Evolutionary conservation across 2,113 vertebrate species (phyloP).

Genomic region (Stercorarius parasiticus): DNA sequence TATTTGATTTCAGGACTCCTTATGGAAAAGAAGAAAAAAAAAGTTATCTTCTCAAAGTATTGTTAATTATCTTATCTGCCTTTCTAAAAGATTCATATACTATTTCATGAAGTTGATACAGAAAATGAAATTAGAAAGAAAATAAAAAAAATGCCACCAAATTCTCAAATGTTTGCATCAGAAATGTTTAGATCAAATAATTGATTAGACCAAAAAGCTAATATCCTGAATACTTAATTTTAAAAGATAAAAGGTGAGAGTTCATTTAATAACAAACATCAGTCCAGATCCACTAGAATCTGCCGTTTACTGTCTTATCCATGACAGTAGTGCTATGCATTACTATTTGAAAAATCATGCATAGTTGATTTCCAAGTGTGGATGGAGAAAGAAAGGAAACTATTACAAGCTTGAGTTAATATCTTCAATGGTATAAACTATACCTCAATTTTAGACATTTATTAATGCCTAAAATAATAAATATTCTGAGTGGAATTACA

Average conservation of each 20-base stretch:
- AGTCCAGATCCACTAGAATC: background rate
- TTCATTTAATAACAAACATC: background rate
- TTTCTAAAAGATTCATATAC: background rate
- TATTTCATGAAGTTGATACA: background rate
- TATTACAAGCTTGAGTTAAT: background rate
- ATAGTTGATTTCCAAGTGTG: background rate
- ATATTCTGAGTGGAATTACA: background rate
- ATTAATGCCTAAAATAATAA: background rate
- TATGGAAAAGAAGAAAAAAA: background rate
- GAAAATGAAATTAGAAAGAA: background rate
- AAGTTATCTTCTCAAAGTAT: background rate
- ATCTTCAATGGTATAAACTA: background rate
- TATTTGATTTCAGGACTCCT: background rate
- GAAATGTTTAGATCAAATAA: background rate
- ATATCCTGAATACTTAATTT: background rate
- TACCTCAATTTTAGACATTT: background rate
- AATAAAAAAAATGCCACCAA: fast-evolving
- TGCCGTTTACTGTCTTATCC: background rate
- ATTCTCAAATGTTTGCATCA: background rate
- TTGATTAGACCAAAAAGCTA: background rate
- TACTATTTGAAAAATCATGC: background rate
- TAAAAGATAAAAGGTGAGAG: background rate
- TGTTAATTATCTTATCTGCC: background rate
- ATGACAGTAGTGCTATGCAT: background rate
- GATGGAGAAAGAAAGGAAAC: background rate